These are phyloP conservation scores for Eristalis pertinax DNA, from an alignment of 2,888 invertebrate species.

Conservation along the genomic window DNA sequence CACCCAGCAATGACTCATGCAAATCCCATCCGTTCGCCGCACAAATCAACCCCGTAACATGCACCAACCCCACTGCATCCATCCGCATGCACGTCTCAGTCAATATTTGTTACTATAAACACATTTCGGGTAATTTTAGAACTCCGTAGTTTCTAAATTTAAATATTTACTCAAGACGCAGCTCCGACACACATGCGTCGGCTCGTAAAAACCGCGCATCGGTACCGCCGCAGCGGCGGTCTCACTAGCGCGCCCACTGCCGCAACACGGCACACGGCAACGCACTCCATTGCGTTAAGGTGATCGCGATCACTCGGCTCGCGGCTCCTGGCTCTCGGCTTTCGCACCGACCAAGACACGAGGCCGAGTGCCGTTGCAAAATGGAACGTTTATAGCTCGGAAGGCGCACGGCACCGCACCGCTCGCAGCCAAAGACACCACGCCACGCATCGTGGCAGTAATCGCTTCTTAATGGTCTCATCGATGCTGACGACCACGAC, in stretches of 20 bases:
- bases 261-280: not conserved
- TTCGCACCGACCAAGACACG: not conserved
- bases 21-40: not conserved
- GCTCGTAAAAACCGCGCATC: constrained; percentile 15
- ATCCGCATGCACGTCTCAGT: constrained; percentile 12
- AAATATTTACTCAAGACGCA: constrained; percentile 57
- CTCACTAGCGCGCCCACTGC: not conserved
- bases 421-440: not conserved
- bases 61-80: not conserved
- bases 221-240: not conserved
- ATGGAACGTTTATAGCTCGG: constrained; percentile 3
- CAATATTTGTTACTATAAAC: constrained; percentile 53
- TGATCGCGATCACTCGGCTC: not conserved
- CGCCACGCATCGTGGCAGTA: not conserved
- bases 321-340: not conserved
- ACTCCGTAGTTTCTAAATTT: constrained; percentile 40
- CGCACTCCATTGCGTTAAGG: constrained; percentile 18
- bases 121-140: constrained; percentile 58
- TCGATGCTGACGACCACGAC: not conserved
- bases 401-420: too few relatives aligned
- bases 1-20: not conserved
- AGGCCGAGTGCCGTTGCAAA: constrained; percentile 9
- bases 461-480: constrained; percentile 20
- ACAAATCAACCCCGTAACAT: not conserved
- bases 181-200: constrained; percentile 41